These are phyloP conservation scores for Pteronura brasiliensis DNA, from an alignment of 2,113 vertebrate genomes.

Conservation along the genomic window DNA sequence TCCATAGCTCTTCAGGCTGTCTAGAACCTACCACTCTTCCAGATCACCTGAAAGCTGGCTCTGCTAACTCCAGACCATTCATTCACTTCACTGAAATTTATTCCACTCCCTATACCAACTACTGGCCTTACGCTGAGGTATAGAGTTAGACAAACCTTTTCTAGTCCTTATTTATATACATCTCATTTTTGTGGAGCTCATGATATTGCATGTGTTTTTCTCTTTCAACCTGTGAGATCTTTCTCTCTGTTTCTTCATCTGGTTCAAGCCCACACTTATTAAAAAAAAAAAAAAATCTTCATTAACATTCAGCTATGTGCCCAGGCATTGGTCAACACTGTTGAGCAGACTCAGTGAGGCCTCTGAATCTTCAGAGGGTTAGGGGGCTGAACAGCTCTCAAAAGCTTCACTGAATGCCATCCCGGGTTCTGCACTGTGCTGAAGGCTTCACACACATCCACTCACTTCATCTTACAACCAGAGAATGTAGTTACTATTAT, in stretches of 20 bases:
- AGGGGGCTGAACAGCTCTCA: too few species aligned
- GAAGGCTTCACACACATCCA: accelerated
- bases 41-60: background rate
- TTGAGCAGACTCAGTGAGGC: background rate
- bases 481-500: background rate
- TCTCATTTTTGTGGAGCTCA: accelerated
- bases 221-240: background rate
- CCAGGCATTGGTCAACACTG: background rate
- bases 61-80: background rate
- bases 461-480: background rate
- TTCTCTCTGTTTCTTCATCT: background rate
- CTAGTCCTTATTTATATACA: too few species aligned
- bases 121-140: too few species aligned
- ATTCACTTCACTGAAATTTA: background rate
- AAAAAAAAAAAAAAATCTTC: background rate
- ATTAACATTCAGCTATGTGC: background rate
- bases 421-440: background rate
- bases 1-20: accelerated
- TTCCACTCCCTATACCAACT: background rate
- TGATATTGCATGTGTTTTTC: background rate
- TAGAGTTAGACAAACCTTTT: accelerated
- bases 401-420: background rate
- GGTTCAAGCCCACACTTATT: background rate
- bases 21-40: background rate
- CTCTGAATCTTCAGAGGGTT: background rate